Evolutionary conservation across 1,140 invertebrate genomes (phyloP).

Genomic region (Sinella curviseta): DNA sequence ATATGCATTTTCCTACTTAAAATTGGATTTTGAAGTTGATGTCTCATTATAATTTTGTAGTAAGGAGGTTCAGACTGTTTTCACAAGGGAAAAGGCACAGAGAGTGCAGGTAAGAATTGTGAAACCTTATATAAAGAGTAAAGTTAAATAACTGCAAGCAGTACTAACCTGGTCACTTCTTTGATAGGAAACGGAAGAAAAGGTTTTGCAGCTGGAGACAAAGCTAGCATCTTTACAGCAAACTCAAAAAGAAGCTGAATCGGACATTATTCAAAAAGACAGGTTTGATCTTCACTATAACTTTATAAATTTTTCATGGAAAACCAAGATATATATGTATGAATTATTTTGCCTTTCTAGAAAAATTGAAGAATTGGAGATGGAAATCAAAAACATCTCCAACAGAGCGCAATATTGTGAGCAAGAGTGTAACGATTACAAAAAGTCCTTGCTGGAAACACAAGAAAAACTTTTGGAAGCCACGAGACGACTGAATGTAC

Average conservation of each 20-base stretch:
- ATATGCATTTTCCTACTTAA: neutral
- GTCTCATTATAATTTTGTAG: constrained; percentile 23
- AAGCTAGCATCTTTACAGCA: neutral
- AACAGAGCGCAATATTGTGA: constrained; percentile 7
- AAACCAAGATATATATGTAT: too few species aligned
- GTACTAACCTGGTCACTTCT: too few species aligned
- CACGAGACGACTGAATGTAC: constrained; percentile 55
- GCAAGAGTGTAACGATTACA: constrained; percentile 15
- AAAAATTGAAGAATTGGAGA: constrained; percentile 18
- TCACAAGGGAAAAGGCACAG: constrained; percentile 33
- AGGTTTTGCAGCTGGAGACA: neutral
- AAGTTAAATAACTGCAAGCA: too few species aligned
- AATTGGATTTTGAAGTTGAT: neutral
- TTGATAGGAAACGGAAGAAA: neutral
- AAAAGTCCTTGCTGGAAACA: constrained; percentile 38
- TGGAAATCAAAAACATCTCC: neutral
- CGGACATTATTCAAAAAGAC: neutral
- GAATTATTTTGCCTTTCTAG: constrained; percentile 4
- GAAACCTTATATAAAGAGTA: too few species aligned
- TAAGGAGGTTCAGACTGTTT: constrained; percentile 45
- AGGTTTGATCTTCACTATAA: neutral
- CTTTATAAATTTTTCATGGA: neutral
- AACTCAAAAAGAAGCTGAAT: neutral
- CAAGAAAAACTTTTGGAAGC: constrained; percentile 58
- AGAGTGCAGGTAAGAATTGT: constrained; percentile 23